Base-by-base conservation (phyloP, 37 sponge, comb jelly and placozoan genomes). In the Axinella damicornis region DNA sequence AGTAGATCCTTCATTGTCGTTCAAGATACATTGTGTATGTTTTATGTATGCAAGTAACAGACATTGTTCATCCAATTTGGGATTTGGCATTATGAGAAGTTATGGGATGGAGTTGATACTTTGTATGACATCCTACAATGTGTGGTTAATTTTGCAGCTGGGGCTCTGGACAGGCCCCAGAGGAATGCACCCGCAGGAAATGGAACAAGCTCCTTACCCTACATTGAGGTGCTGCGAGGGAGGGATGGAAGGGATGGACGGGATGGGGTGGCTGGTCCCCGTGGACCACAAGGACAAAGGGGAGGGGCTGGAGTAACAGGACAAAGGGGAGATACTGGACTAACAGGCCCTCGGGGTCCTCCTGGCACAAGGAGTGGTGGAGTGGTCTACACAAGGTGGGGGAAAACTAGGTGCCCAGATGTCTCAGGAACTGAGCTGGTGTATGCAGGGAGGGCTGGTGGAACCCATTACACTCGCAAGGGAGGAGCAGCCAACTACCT, bases 401-500 rank as follows among this genome's bases (percentile, higher is more conserved):
- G 79, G 30, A 79, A 64, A 41, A 64, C 52, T 5, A 27, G 56
- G 14, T 67, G 81, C 53, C 81, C 81, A 27, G 53, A 2, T 27
- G 28, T 40, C 39, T 13, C 81, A 34, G 65, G 81, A 5, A 68
- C 81, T 16, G 22, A 1, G 1, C 57, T 81, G 34, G 37, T 81
- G 34, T 81, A 81, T 69, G 31, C n/a, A 16, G 81, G 81, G 16
- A 46, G 34, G 22, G 58, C 52, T 20, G 81, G 34, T 28, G 57
- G 57, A 24, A 53, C 33, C 9, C 9, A 25, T 9, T 54, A 68
- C 53, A 53, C 31, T 6, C n/a, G 53, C 0, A 21, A 53, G 18
- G 81, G 81, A 81, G 76, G 76, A 25, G 81, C 31, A 54, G 37
- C 22, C 20, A 81, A 68, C 70, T 68, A 68, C 31, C 81, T 56